Evolutionary conservation across 1,140 invertebrate genomes (phyloP).

Genomic region (Armadillidium nasatum): DNA sequence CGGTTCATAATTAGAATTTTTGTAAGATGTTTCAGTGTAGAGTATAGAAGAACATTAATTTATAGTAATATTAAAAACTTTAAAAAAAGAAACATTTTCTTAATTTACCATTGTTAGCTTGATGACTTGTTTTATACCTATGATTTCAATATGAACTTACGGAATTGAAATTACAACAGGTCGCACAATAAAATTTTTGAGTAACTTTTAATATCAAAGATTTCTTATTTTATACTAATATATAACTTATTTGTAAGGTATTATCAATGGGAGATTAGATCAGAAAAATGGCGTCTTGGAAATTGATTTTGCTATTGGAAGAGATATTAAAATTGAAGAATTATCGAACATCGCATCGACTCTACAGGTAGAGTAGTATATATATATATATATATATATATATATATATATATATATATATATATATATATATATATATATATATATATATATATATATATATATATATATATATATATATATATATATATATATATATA

Average conservation of each 20-base stretch:
- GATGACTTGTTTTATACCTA: no score
- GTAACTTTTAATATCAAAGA: neutral
- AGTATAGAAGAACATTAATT: neutral
- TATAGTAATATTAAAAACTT: neutral
- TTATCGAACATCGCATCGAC: constrained; percentile 70
- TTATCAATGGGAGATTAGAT: constrained; percentile 93
- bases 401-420: no score
- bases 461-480: no score
- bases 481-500: no score
- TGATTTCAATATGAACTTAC: no score
- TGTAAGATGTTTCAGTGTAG: neutral
- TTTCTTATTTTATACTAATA: neutral
- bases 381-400: no score
- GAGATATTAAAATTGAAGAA: constrained; percentile 80
- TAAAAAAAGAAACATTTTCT: neutral
- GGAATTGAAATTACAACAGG: no score
- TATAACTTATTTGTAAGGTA: constrained; percentile 58
- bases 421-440: no score
- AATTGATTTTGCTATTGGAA: constrained; percentile 86
- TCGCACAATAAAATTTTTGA: neutral
- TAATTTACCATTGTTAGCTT: no score
- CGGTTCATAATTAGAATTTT: neutral
- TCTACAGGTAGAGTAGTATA: constrained; percentile 55
- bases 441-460: no score
- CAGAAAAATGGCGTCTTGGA: constrained; percentile 89